phyloP scores from a whole-genome alignment of 1,140 invertebrate genomes.

The Aradophagus sp. region DNA sequence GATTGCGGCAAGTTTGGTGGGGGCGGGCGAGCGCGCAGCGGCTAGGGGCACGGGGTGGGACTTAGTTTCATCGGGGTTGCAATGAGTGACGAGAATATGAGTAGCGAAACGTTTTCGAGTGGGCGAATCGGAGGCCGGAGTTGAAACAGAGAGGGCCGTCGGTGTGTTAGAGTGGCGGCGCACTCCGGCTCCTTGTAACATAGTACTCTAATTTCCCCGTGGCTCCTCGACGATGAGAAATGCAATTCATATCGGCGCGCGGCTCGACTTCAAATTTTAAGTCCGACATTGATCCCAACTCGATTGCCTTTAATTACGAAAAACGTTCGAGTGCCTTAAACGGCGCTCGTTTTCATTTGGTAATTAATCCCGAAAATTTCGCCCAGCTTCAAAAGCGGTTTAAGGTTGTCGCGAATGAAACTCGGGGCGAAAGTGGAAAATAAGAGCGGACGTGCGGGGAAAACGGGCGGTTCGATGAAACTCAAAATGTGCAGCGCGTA shows the following conservation, averaged over 20 bases:
- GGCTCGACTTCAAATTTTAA: conserved; percentile 30
- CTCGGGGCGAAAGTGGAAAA: no score
- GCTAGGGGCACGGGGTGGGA: conserved; percentile 8
- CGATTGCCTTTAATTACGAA: conserved; percentile 37
- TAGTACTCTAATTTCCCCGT: conserved; percentile 36
- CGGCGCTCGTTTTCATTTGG: conserved; percentile 19
- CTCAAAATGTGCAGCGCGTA: no score
- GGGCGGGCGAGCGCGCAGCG: neutral
- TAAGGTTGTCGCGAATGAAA: conserved; percentile 5
- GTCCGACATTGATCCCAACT: conserved; percentile 27
- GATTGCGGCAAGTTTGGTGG: conserved; percentile 20
- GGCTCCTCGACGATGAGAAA: conserved; percentile 17
- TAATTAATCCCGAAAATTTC: conserved; percentile 25
- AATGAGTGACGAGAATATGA: conserved; percentile 50
- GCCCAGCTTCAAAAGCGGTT: conserved; percentile 4
- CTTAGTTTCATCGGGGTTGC: conserved; percentile 51
- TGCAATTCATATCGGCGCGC: conserved; percentile 38
- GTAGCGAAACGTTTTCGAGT: conserved; percentile 40
- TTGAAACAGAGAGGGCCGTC: conserved; percentile 30
- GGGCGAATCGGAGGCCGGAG: conserved; percentile 31
- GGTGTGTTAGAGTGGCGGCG: conserved; percentile 48
- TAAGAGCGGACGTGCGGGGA: no score
- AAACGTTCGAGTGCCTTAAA: conserved; percentile 22
- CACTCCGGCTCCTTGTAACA: conserved; percentile 37
- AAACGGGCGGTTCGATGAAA: no score